Percentiles rank a stretch among this genome's conserved stretches.
Evolutionary conservation across 2,113 vertebrate genomes (phyloP).

Genomic region (Leuciscus idus): DNA sequence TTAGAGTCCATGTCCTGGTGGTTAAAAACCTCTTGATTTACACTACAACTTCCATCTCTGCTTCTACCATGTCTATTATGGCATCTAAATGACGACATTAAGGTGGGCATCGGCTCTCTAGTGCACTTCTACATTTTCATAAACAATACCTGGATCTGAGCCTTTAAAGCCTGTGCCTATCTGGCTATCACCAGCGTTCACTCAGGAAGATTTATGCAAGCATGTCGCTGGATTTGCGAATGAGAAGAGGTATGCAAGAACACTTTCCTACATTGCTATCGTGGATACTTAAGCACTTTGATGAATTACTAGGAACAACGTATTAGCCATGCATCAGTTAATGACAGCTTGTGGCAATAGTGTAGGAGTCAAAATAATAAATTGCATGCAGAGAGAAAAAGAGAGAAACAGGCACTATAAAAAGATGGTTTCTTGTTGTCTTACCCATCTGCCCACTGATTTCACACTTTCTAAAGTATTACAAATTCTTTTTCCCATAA

Average conservation of each 20-base stretch:
- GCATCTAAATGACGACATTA: conserved; percentile 29
- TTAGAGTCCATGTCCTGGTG: no score
- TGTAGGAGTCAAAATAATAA: not conserved
- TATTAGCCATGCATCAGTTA: conserved; percentile 34
- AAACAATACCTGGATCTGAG: conserved; percentile 57
- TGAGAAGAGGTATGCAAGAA: conserved; percentile 19
- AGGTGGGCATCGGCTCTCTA: not conserved
- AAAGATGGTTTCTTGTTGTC: not conserved
- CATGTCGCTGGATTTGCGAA: not conserved
- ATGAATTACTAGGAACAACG: conserved; percentile 35
- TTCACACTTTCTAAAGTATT: not conserved
- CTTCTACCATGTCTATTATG: conserved; percentile 15
- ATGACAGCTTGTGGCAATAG: conserved; percentile 7
- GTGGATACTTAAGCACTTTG: conserved; percentile 10
- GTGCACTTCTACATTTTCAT: conserved; percentile 48
- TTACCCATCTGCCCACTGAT: not conserved
- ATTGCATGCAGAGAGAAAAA: conserved; percentile 13
- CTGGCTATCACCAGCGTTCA: conserved; percentile 30
- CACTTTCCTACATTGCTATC: conserved; percentile 36
- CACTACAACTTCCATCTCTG: not conserved
- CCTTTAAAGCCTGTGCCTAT: conserved; percentile 43
- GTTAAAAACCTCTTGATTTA: no score
- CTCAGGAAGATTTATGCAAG: conserved; percentile 33
- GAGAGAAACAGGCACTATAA: conserved; percentile 9
- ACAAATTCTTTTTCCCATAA: not conserved